Evolutionary conservation across 2,797 vertebrate genomes (phyloP).

Genomic region (Thunnus albacares): DNA sequence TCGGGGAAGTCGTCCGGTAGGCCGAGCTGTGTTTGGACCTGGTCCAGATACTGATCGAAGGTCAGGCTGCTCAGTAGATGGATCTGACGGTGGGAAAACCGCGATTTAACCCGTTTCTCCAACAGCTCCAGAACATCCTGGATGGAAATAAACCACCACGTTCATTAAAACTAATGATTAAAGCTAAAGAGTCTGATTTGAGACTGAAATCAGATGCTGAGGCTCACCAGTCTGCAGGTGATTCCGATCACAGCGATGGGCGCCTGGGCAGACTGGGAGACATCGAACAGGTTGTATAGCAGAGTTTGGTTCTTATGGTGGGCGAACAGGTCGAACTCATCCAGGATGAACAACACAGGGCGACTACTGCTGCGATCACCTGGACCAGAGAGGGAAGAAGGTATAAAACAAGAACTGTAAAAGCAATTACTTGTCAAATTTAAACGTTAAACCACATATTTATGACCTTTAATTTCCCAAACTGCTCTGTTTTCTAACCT

Average conservation of each 20-base stretch:
- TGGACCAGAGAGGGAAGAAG: slow-evolving; percentile 54
- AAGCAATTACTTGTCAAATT: neutral
- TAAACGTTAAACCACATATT: neutral
- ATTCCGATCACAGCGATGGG: slow-evolving; percentile 94
- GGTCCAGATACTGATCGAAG: slow-evolving; percentile 88
- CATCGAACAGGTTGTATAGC: slow-evolving; percentile 96
- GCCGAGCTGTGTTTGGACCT: slow-evolving; percentile 87
- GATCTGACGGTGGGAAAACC: slow-evolving; percentile 98
- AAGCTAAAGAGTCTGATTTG: neutral
- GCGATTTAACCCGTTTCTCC: slow-evolving; percentile 98
- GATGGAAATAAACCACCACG: rapidly evolving
- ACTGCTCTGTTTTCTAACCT: slow-evolving; percentile 81
- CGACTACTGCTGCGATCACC: slow-evolving; percentile 92
- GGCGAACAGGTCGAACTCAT: slow-evolving; percentile 97
- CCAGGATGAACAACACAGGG: slow-evolving; percentile 94
- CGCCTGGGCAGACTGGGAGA: slow-evolving; percentile 96
- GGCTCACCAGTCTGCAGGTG: slow-evolving; percentile 94
- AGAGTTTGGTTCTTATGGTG: slow-evolving; percentile 98
- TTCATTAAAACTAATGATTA: too few species aligned
- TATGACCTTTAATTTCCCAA: neutral
- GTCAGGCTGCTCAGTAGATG: slow-evolving; percentile 89
- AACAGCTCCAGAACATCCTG: slow-evolving; percentile 96
- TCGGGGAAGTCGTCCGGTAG: slow-evolving; percentile 89
- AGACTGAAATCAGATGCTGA: neutral
- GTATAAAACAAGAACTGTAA: neutral